Evolutionary conservation across 1,140 invertebrate species (phyloP).

Genomic region (Papilio xuthus): DNA sequence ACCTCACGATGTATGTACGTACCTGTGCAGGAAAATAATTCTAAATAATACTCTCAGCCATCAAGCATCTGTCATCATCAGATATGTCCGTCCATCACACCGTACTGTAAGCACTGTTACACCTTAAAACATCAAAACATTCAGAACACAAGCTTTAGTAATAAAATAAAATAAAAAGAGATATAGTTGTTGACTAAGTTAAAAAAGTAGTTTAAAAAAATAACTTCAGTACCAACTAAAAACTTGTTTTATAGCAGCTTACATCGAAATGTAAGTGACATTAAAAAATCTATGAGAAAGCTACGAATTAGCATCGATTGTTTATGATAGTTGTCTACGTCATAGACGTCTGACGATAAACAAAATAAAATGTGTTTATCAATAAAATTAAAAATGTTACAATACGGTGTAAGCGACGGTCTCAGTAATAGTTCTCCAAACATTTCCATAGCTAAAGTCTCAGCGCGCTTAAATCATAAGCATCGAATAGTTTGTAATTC

Average conservation of each 20-base stretch:
- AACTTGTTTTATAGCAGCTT: too few relatives aligned
- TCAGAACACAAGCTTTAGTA: too few relatives aligned
- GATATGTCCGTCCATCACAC: slow-evolving; percentile 50
- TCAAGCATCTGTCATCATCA: slow-evolving; percentile 72
- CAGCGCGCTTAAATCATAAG: slow-evolving; percentile 53
- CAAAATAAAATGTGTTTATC: background rate
- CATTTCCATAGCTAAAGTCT: slow-evolving; percentile 51
- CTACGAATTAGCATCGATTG: too few relatives aligned
- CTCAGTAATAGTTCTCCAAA: slow-evolving; percentile 46
- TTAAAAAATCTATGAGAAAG: too few relatives aligned
- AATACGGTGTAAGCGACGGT: slow-evolving; percentile 50
- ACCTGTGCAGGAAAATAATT: slow-evolving; percentile 53
- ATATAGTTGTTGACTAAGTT: too few relatives aligned
- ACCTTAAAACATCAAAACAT: background rate
- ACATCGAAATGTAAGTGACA: too few relatives aligned
- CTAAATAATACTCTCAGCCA: slow-evolving; percentile 62
- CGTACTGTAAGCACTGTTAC: slow-evolving; percentile 43
- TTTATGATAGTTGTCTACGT: too few relatives aligned
- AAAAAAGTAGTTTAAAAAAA: too few relatives aligned
- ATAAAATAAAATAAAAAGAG: background rate
- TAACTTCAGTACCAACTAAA: too few relatives aligned
- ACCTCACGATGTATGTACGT: slow-evolving; percentile 58
- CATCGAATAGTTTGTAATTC: slow-evolving; percentile 56
- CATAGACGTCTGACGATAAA: too few relatives aligned
- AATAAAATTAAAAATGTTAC: slow-evolving; percentile 25